Percentiles rank a stretch among this genome's conserved stretches.
Evolutionary conservation across 2,113 vertebrate genomes (phyloP).

Genomic region (Coryphaenoides rupestris): DNA sequence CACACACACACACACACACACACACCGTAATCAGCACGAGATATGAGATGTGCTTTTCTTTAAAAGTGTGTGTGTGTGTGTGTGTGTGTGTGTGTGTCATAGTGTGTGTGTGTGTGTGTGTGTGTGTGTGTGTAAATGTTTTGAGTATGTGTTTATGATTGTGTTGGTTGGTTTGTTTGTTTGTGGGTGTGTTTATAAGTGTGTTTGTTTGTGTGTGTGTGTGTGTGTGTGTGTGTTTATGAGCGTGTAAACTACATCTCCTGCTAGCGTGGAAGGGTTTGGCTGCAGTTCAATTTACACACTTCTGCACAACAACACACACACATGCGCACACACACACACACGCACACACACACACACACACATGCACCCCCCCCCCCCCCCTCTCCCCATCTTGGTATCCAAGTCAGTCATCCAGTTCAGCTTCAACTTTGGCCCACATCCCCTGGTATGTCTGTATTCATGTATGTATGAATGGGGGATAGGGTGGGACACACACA

Average conservation of each 20-base stretch:
- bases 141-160: neutral
- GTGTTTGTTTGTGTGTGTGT: constrained; percentile 10
- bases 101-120: constrained; percentile 4
- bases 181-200: neutral
- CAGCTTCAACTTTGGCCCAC: constrained; percentile 60
- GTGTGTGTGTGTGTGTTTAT: constrained; percentile 11
- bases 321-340: neutral
- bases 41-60: constrained; percentile 29
- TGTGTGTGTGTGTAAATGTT: neutral
- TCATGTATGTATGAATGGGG: constrained; percentile 52
- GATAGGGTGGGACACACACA: constrained; percentile 25
- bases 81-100: neutral
- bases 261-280: constrained; percentile 26
- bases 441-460: constrained; percentile 49
- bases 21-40: constrained; percentile 7
- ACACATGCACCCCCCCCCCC: no score
- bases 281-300: constrained; percentile 35
- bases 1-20: constrained; percentile 36
- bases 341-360: constrained; percentile 12
- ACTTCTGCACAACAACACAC: no score
- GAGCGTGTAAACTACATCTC: constrained; percentile 9
- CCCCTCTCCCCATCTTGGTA: constrained; percentile 43
- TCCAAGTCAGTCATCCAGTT: constrained; percentile 54
- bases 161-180: constrained; percentile 5
- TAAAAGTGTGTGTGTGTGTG: constrained; percentile 7